Base-by-base conservation (phyloP, 1,140 invertebrate species). In the Seison nebaliae region DNA sequence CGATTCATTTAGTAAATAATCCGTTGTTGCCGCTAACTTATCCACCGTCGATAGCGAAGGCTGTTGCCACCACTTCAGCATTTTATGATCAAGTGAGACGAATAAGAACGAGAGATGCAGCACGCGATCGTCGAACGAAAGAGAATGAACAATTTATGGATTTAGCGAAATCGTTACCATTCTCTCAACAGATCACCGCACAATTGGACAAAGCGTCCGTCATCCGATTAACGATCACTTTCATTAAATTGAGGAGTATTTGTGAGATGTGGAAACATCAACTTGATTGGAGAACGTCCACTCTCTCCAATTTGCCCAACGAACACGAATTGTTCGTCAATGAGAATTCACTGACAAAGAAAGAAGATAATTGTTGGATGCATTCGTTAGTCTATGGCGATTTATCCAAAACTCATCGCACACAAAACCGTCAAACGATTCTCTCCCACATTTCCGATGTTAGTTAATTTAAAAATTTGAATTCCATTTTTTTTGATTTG, bases 141-240 rank as follows among this genome's bases (percentile, higher is more conserved):
- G 84, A 93, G 62, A 94, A 94, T 64, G 86, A 76, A 54, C 83
- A 93, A 61, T 94, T 93, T 63, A 88, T 88, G 63, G 83, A 91
- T 63, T 63, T 94, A 55, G 81, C 84, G 43, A 91, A 91, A 65
- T 78, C 93, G 74, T 64, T 94, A 46, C 84, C 84, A 1, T 66
- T 93, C 23, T 83, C 83, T 1, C 72, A 76, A 3, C 83, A 81
- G 49, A 93, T 93, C 55, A 93, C 83, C 45, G 79, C 76, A 45
- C 84, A 93, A 59, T 66, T 93, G 62, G 84, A 94, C 65, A 94
- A 94, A 64, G 84, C 84, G 15, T 91, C 83, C 50, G 88, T 94
- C 56, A 91, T 93, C 64, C 70, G 84, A 53, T 71, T 94, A 49
- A 91, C 81, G 47, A 91, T 91, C 54, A 83, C 77, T 58, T 93